Base-by-base conservation (phyloP, 2,113 vertebrate genomes). In the Pterophyllum scalare region DNA sequence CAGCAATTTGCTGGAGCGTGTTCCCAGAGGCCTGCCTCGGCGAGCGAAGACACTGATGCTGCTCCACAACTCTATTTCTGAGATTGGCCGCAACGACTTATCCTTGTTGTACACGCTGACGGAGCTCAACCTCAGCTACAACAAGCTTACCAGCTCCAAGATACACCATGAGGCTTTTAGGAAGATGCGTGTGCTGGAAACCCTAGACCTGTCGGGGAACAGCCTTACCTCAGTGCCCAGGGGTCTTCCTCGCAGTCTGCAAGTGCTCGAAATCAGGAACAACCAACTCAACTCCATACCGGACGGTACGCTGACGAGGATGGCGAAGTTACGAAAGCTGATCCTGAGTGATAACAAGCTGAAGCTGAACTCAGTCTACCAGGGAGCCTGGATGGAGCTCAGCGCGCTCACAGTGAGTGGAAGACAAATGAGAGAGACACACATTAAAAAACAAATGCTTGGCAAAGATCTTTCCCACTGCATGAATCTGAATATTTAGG, bases 101-200 rank as follows among this genome's bases (percentile, higher is more conserved):
- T 94, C 96, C 52, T 91, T 95, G 62, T 96, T 98, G 24, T 98
- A 97, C 94, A 97, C 97, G 58, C 95, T 99, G 75, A 98, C 96
- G 2, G 98, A 99, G 92, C 96, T 99, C 81, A 99, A 99, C 92
- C 96, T 99, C 65, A 99, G 98, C 95, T 99, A 99, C 95, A 99
- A 99, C 94, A 97, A 96, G 87, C 95, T 99, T 88, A 97, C 96
- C 61, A 98, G 95, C 86, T 24, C 93, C 49, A 96, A 94, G 82
- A 87, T 99, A 75, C 97, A 99, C 93, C 96, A 96, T 0, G 97
- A 99, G 0, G 97, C 98, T 65, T 99, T 99, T 95, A 97, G 98
- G 88, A 99, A 99, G 92, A 92, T 99, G 80, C 96, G 97, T 10
- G 74, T 96, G 2, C 94, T 99, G 2, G 97, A 98, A 88, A 96